Conservation (phyloP, 2,888 invertebrate genomes). For the Drosophila peninsularis region DNA sequence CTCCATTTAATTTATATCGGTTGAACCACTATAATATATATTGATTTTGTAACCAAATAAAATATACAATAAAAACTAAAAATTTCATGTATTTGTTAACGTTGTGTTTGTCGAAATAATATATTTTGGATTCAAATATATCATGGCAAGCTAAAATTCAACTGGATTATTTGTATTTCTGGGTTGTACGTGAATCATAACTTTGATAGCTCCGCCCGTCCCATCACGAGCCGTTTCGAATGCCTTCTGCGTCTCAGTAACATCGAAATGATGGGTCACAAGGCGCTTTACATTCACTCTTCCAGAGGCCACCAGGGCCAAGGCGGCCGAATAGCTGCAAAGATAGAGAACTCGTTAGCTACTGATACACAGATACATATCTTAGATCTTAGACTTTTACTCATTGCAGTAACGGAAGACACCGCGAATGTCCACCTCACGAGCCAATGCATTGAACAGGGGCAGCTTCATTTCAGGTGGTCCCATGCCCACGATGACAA, state of each 20-base stretch:
- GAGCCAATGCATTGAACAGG: conserved; percentile 90
- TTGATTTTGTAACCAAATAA: neutral
- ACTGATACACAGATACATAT: too few relatives aligned
- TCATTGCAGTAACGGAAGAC: conserved; percentile 97
- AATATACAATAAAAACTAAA: neutral
- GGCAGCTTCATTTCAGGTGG: conserved; percentile 92
- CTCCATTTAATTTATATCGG: neutral
- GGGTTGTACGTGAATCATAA: conserved; percentile 92
- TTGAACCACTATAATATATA: neutral
- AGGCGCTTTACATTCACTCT: conserved; percentile 92
- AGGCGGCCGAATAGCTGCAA: conserved; percentile 90
- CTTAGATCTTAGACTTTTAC: conserved; percentile 66
- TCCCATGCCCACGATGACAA: conserved; percentile 95
- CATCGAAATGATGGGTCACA: conserved; percentile 92
- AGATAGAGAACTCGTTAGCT: neutral
- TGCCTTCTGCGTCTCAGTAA: conserved; percentile 92
- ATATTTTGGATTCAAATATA: neutral
- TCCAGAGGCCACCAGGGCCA: conserved; percentile 91
- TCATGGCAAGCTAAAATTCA: conserved; percentile 48
- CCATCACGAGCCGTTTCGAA: conserved; percentile 93
- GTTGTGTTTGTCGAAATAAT: neutral
- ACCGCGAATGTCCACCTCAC: conserved; percentile 96
- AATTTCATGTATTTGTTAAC: neutral
- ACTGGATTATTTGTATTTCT: conserved; percentile 85
- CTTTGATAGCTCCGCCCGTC: conserved; percentile 91